A percentile compares a stretch with the other conserved stretches of the same genome.
phyloP scores from a whole-genome alignment of 2,797 vertebrate genomes.

The Parotocinclus haroldoi region DNA sequence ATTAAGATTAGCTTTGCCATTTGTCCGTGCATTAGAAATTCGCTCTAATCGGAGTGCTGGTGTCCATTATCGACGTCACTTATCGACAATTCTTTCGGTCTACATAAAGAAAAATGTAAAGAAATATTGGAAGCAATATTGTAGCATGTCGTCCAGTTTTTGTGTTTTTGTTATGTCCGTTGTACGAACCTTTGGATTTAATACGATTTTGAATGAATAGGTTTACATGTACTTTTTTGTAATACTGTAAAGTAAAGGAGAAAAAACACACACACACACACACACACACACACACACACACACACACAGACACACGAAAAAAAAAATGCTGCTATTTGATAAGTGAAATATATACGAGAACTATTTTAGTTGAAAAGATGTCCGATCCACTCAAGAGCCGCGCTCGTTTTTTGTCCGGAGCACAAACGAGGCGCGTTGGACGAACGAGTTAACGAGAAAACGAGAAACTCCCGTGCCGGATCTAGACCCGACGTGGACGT shows the following conservation, averaged over 20 bases:
- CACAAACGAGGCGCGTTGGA: constrained; percentile 76
- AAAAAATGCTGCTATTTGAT: constrained; percentile 84
- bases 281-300: constrained; percentile 35
- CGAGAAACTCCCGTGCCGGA: no score
- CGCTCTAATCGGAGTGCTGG: constrained; percentile 73
- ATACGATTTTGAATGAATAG: constrained; percentile 84
- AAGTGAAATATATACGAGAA: constrained; percentile 79
- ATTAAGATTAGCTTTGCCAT: constrained; percentile 83
- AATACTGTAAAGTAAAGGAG: constrained; percentile 77
- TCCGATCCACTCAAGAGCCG: constrained; percentile 76
- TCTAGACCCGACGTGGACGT: constrained; percentile 80
- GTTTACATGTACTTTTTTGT: constrained; percentile 83
- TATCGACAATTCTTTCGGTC: constrained; percentile 70
- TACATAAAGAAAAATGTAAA: constrained; percentile 81
- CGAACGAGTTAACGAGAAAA: no score
- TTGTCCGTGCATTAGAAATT: constrained; percentile 81
- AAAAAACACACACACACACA: constrained; percentile 40
- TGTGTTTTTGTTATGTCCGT: constrained; percentile 80
- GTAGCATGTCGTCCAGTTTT: constrained; percentile 84
- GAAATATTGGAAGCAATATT: constrained; percentile 85
- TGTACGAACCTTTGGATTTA: constrained; percentile 83
- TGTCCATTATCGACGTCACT: constrained; percentile 80
- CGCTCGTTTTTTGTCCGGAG: constrained; percentile 68
- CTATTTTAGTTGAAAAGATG: constrained; percentile 81
- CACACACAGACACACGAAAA: no score